These are phyloP conservation scores for Brachionus angularis DNA, from an alignment of 1,140 invertebrate genomes.

Conservation along the genomic window DNA sequence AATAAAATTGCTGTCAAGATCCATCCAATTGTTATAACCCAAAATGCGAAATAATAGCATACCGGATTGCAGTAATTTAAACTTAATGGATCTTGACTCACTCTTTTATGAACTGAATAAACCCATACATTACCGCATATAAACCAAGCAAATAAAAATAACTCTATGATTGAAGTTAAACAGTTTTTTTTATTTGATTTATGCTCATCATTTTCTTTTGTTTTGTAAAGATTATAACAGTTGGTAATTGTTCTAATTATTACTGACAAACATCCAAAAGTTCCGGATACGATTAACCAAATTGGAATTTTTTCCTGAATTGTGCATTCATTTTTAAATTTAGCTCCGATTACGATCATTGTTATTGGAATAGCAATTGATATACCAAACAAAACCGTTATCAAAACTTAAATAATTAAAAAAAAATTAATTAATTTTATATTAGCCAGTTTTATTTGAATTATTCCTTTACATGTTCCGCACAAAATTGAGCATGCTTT, in stretches of 20 bases:
- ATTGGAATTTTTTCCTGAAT: slow-evolving; percentile 40
- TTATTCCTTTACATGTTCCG: slow-evolving; percentile 12
- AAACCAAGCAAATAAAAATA: slow-evolving; percentile 42
- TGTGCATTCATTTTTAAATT: slow-evolving; percentile 29
- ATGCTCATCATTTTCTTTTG: slow-evolving; percentile 8
- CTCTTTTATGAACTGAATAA: slow-evolving; percentile 11
- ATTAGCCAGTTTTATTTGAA: not conserved
- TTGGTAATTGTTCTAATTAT: slow-evolving; percentile 8
- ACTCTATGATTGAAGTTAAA: slow-evolving; percentile 11
- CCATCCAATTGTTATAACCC: slow-evolving; percentile 21
- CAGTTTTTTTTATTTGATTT: slow-evolving; percentile 10
- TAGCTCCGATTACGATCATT: slow-evolving; percentile 22
- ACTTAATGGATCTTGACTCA: not conserved
- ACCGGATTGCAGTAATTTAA: slow-evolving; percentile 8
- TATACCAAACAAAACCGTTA: slow-evolving; percentile 31
- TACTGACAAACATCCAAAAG: not conserved
- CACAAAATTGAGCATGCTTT: slow-evolving; percentile 31
- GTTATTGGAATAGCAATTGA: slow-evolving; percentile 10
- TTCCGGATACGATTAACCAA: slow-evolving; percentile 32
- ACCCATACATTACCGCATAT: slow-evolving; percentile 43
- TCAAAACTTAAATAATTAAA: not conserved
- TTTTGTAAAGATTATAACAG: slow-evolving; percentile 8
- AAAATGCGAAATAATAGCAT: slow-evolving; percentile 39
- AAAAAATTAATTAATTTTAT: not conserved
- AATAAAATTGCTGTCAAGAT: not conserved